Base-by-base conservation (phyloP, 2,113 vertebrate genomes). In the Osmerus eperlanus region DNA sequence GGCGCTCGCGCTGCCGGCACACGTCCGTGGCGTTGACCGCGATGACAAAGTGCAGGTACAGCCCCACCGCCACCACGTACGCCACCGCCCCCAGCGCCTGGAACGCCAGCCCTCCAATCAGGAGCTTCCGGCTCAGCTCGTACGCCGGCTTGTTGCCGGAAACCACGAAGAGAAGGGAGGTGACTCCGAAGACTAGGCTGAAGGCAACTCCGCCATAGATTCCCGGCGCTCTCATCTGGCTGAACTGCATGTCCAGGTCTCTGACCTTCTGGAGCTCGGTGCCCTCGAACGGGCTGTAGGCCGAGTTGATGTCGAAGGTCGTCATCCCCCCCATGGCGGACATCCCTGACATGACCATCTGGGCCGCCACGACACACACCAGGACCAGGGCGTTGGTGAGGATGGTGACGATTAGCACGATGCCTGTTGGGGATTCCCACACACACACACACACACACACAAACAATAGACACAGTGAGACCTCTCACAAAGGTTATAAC, bases 141-240 rank as follows among this genome's bases (percentile, higher is more conserved):
- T 94, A 78, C 29, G 94, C 76, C 3, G 94, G 93, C 51, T 94
- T 95, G 67, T 79, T 91, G 9, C 93, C 92, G 0, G 90, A 76
- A 0, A 96, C 67, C 1, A 94, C 89, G n/a, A 97, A 95, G 18
- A 95, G 79, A 1, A 96, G 90, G 0, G 94, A 95, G 3, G 94
- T 4, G 0, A 81, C 85, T 0, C 86, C 92, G 0, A 84, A 61
- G 0, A 83, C 79, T 25, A 96, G 77, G 83, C 87, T 93, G 88
- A 95, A 95, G 77, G 86, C 58, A 2, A 96, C 84, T 0, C 94
- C 94, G 0, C 93, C 94, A 0, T 97, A 97, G 21, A 95, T 77
- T 0, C 91, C 91, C 0, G 96, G 96, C 3, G 94, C 92, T 86
- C 95, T 91, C 93, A 96, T 88, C 89, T 96, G 95, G 65, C 88